phyloP scores from a whole-genome alignment of 2,797 vertebrate species.

The Enteromius afrohamiltoni region DNA sequence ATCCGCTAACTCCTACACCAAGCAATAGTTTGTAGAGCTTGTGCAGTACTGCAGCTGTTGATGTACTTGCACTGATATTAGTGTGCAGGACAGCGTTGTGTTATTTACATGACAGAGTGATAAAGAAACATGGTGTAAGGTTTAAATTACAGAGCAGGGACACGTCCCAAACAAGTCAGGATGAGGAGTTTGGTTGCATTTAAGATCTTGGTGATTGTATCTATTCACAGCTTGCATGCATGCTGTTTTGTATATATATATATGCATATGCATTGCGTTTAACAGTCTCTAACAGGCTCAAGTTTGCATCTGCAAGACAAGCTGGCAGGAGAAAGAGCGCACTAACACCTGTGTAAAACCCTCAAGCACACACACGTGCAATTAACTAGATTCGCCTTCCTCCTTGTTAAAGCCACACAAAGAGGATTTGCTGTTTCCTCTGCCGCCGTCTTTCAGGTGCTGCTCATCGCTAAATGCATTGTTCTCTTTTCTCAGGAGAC shows the following conservation, averaged over 20 bases:
- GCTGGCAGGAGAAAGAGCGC: background rate
- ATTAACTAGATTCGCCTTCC: conserved; percentile 10
- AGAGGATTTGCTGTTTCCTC: conserved; percentile 15
- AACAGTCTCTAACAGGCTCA: background rate
- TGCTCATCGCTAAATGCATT: conserved; percentile 17
- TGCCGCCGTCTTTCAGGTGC: conserved; percentile 15
- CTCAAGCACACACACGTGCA: background rate
- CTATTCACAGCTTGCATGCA: background rate
- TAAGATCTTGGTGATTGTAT: background rate
- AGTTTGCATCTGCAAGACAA: background rate
- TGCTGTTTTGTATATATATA: conserved; percentile 1
- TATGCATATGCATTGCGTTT: conserved; percentile 22
- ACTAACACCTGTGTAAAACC: conserved; percentile 24
- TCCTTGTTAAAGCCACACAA: background rate
- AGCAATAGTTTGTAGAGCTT: background rate
- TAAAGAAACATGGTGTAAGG: background rate
- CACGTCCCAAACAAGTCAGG: background rate
- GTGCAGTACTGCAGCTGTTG: background rate
- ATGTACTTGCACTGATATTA: background rate
- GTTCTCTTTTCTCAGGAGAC: conserved; percentile 31
- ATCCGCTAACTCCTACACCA: conserved; percentile 47
- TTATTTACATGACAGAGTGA: conserved; percentile 8
- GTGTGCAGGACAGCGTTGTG: background rate
- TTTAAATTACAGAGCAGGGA: background rate
- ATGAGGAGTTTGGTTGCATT: background rate